Evolutionary conservation across 2,797 vertebrate genomes (phyloP), one percentile per base, ranked within the genome.

Genomic region (Eulemur coronatus): DNA sequence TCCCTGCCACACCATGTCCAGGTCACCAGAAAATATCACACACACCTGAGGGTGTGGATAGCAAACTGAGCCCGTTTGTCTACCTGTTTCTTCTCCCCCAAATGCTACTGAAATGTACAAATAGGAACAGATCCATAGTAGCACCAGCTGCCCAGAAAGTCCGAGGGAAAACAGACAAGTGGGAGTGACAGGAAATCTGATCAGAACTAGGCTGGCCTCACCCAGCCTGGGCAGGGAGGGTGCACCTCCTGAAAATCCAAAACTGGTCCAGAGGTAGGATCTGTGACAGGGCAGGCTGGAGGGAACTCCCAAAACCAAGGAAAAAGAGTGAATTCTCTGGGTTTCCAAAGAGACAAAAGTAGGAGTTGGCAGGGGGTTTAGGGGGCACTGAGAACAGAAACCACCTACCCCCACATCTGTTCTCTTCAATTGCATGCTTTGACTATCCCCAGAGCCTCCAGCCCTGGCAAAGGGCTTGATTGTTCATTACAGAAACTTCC

Each of bases 401-500:
- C 38, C 35, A n/a, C 14, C 85, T 15, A 4, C 13, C n/a, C 22
- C 33, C 30, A 50, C 4, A 57, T 4, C 35, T 24, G 12, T 9
- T 17, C 41, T 18, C 61, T 89, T 73, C 18, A 12, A 43, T 22
- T 43, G 33, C 17, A 46, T 26, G n/a, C 17, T n/a, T 57, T 79
- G 70, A 10, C 67, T 73, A 30, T 76, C 59, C 22, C 46, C 67
- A 43, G 38, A 88, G 30, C 70, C 69, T 73, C n/a, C 1, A n/a
- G 28, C 30, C 41, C 22, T 18, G 69, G 61, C 48, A 78, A 57
- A 28, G 4, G 55, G 50, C 35, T 24, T 61, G 24, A 82, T 0
- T 55, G 15, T 17, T 67, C 30, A 50, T 72, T 59, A 38, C 41
- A 95, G 91, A 91, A 89, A 84, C 24, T 35, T 96, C 88, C 65